Base-by-base conservation (phyloP, 2,113 vertebrate species). In the Austrofundulus limnaeus region DNA sequence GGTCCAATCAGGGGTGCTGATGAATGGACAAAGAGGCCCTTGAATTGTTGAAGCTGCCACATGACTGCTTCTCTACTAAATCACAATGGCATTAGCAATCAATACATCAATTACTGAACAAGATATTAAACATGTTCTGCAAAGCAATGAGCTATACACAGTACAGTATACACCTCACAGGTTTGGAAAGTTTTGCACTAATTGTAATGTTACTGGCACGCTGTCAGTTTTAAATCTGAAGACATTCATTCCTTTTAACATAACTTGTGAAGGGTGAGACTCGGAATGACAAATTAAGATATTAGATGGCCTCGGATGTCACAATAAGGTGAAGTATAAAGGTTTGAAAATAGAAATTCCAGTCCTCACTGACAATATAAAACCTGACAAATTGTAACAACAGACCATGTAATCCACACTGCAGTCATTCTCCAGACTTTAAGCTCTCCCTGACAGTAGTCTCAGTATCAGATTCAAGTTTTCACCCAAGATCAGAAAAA, bases 11-110 rank as follows among this genome's bases (percentile, higher is more conserved):
- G 93, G 92, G 94, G 91, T 92, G 89, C 92, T 92, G 91, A 95
- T 95, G 95, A 96, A 98, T 96, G 95, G 95, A 97, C 96, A 96
- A 96, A 95, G 94, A 89, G 90, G 87, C 91, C 92, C 94, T 94
- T 94, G 94, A 92, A 92, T 93, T 94, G 92, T 91, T 92, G 78
- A 76, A 92, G 86, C 85, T 86, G 90, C 92, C 92, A 89, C 86
- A 91, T 91, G 90, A 93, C 90, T 90, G 92, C 91, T 85, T 92
- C 90, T 92, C 91, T 93, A 93, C 93, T 92, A 94, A 95, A 95
- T 92, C 92, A 95, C 76, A 94, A 95, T 96, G 96, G 97, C 95
- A 96, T 90, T 91, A 95, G 83, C 93, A 93, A 94, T 98, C 95
- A 97, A 94, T 96, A 95, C 77, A 92, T 84, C 93, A 94, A 96